Evolutionary conservation across 2,888 invertebrate species (phyloP).

Genomic region (Drosophila fulvimacula): DNA sequence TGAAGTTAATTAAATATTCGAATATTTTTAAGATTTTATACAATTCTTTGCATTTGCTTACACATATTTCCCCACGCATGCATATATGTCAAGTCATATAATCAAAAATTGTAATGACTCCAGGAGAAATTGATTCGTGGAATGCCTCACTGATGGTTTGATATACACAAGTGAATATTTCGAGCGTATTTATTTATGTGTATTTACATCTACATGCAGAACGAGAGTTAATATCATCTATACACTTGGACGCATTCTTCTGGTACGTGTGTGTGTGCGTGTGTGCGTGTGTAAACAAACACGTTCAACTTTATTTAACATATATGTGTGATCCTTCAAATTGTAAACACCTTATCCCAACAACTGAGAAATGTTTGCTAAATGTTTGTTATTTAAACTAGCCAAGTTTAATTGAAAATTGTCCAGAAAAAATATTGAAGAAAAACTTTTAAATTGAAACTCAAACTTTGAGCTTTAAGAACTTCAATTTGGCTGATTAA

Average conservation of each 20-base stretch:
- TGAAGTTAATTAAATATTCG: too few relatives aligned
- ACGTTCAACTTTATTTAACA: slow-evolving; percentile 41
- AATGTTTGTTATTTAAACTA: slow-evolving; percentile 6
- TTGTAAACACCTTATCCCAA: background rate
- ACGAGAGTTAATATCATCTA: slow-evolving; percentile 59
- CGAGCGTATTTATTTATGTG: slow-evolving; percentile 27
- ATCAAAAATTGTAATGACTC: background rate
- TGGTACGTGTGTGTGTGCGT: slow-evolving; percentile 3
- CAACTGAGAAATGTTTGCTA: slow-evolving; percentile 3
- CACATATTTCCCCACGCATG: too few relatives aligned
- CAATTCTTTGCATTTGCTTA: too few relatives aligned
- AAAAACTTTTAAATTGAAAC: background rate
- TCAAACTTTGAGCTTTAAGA: background rate
- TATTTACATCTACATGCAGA: slow-evolving; percentile 33
- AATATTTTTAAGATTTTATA: too few relatives aligned
- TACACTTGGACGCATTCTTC: slow-evolving; percentile 66
- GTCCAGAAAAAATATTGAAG: background rate
- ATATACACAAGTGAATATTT: slow-evolving; percentile 11
- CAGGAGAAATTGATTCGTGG: slow-evolving; percentile 7
- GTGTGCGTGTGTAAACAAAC: background rate
- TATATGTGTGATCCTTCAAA: slow-evolving; percentile 5
- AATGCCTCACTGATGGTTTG: slow-evolving; percentile 11
- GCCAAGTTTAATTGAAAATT: slow-evolving; percentile 1
- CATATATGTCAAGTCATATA: too few relatives aligned
- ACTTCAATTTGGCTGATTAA: background rate